Conservation (phyloP, 2,888 invertebrate species). For the Pollenia angustigena region DNA sequence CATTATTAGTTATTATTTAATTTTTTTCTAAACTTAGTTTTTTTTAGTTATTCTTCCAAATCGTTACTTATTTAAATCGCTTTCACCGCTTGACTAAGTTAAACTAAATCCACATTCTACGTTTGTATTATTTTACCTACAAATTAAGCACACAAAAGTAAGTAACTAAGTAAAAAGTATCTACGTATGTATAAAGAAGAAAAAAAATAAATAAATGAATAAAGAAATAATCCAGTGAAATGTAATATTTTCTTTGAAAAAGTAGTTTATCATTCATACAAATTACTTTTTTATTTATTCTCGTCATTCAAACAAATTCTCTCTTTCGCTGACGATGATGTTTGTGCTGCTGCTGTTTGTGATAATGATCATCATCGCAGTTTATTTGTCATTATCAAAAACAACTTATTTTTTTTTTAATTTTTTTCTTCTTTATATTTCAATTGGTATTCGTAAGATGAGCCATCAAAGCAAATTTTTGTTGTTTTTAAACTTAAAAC, state of each 20-base stretch:
- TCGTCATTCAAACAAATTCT: slow-evolving; percentile 15
- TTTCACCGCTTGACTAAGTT: slow-evolving; percentile 68
- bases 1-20: slow-evolving; percentile 17
- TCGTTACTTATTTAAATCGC: slow-evolving; percentile 59
- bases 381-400: not conserved
- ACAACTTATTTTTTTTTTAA: slow-evolving; percentile 28
- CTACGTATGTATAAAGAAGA: not conserved
- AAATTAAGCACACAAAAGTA: slow-evolving; percentile 47
- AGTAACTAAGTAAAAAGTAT: slow-evolving; percentile 1
- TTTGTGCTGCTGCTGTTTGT: not conserved
- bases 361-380: slow-evolving; percentile 51
- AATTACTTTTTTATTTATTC: not conserved
- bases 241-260: slow-evolving; percentile 64
- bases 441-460: slow-evolving; percentile 75
- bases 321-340: slow-evolving; percentile 37
- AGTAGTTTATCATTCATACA: slow-evolving; percentile 49
- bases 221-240: slow-evolving; percentile 56
- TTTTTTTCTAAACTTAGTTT: not conserved
- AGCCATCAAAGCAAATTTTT: slow-evolving; percentile 78
- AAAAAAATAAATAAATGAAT: not conserved
- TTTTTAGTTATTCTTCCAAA: slow-evolving; percentile 15
- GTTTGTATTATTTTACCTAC: slow-evolving; percentile 65
- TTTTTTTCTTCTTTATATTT: slow-evolving; percentile 23
- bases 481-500: slow-evolving; percentile 36
- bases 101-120: slow-evolving; percentile 69